Conservation (phyloP, 2,797 vertebrate genomes). For the Alectoris magna region DNA sequence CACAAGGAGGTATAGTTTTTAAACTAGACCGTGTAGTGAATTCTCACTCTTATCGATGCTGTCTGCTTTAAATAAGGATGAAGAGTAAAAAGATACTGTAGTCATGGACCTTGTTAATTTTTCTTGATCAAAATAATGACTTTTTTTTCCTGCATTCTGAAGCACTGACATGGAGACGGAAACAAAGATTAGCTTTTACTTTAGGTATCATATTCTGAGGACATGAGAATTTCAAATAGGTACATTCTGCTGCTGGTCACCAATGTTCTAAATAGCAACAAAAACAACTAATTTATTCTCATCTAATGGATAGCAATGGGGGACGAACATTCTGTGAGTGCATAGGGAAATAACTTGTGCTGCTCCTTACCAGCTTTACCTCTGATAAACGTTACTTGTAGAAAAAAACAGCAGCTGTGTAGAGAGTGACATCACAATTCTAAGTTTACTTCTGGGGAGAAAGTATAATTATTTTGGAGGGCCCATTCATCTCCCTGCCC, state of each 20-base stretch:
- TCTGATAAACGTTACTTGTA: neutral
- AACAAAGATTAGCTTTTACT: neutral
- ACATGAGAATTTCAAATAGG: neutral
- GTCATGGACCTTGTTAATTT: neutral
- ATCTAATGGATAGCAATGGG: neutral
- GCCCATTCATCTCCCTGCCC: accelerated
- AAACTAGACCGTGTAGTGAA: neutral
- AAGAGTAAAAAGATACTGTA: neutral
- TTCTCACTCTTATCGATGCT: neutral
- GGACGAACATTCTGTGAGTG: neutral
- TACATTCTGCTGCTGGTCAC: neutral
- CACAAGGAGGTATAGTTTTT: neutral
- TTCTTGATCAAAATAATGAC: neutral
- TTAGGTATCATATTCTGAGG: neutral
- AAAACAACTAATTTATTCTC: neutral
- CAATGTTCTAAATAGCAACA: neutral
- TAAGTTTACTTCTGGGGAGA: neutral
- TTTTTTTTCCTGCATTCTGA: neutral
- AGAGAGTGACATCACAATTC: neutral
- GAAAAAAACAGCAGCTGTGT: too few species aligned
- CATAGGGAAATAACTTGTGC: neutral
- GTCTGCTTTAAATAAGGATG: neutral
- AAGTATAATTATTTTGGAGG: neutral
- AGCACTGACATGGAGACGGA: neutral
- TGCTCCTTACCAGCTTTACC: neutral